phyloP scores from a whole-genome alignment of 2,888 invertebrate genomes.

The Orthosia gracilis region DNA sequence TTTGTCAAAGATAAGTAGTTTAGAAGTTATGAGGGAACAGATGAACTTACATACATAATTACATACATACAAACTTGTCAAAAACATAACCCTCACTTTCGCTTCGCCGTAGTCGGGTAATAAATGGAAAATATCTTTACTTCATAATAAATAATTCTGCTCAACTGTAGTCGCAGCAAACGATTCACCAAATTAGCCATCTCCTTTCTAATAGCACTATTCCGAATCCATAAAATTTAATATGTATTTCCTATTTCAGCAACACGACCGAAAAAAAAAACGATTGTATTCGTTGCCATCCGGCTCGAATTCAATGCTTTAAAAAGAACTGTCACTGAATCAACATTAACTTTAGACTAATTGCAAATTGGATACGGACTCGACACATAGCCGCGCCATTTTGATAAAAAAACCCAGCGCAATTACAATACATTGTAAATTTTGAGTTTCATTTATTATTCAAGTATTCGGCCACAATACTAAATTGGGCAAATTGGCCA shows the following conservation, averaged over 20 bases:
- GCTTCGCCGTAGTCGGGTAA: too few species aligned
- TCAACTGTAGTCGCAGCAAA: neutral
- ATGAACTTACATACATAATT: too few species aligned
- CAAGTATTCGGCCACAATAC: constrained; percentile 48
- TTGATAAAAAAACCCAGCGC: constrained; percentile 31
- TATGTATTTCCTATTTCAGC: neutral
- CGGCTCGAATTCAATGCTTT: neutral
- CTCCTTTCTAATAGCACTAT: neutral
- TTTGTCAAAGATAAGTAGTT: too few species aligned
- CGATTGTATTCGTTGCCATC: neutral
- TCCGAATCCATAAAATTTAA: neutral
- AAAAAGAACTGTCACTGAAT: constrained; percentile 23
- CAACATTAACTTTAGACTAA: constrained; percentile 23
- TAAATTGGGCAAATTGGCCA: constrained; percentile 67
- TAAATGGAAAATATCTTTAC: neutral
- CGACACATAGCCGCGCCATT: constrained; percentile 10
- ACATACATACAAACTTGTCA: too few species aligned
- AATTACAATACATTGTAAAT: constrained; percentile 57
- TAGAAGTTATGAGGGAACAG: too few species aligned
- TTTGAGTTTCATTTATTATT: constrained; percentile 57
- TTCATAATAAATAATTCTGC: neutral
- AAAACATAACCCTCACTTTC: too few species aligned
- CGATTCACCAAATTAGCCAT: neutral
- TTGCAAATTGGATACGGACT: constrained; percentile 34
- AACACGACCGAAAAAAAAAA: neutral